Evolutionary conservation across 2,113 vertebrate genomes (phyloP).

Genomic region (Panthera leo): DNA sequence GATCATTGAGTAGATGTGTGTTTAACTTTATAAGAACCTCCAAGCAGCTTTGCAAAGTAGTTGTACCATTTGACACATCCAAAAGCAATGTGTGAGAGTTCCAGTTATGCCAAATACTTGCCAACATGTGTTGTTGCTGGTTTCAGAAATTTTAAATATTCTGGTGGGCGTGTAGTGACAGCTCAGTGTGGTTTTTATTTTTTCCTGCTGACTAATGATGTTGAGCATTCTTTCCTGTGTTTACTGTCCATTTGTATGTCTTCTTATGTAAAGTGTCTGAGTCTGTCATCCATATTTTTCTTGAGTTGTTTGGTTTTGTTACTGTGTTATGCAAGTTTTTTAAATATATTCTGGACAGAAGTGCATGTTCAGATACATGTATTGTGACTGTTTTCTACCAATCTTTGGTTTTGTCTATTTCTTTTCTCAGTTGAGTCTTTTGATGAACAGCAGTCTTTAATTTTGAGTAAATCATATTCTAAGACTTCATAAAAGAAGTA

Average conservation of each 20-base stretch:
- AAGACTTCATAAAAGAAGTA: not conserved
- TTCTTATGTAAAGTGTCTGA: not conserved
- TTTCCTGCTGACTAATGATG: not conserved
- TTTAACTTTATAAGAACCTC: not conserved
- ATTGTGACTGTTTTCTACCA: not conserved
- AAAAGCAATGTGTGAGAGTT: not conserved
- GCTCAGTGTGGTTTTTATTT: not conserved
- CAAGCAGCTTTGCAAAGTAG: not conserved
- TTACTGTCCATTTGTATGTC: not conserved
- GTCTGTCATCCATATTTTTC: not conserved
- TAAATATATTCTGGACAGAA: not conserved
- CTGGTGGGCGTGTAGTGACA: not conserved
- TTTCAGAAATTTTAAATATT: not conserved
- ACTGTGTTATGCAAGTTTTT: not conserved
- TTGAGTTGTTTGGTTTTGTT: not conserved
- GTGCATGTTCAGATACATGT: not conserved
- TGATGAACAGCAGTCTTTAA: not conserved
- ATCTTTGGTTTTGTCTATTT: not conserved
- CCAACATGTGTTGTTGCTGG: not conserved
- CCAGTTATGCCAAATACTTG: not conserved
- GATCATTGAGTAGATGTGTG: not conserved
- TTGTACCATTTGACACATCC: not conserved
- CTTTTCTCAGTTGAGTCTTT: not conserved
- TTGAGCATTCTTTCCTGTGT: not conserved
- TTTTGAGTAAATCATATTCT: not conserved